phyloP scores from a whole-genome alignment of 2,888 invertebrate genomes.

The Phragmatobia fuliginosa region DNA sequence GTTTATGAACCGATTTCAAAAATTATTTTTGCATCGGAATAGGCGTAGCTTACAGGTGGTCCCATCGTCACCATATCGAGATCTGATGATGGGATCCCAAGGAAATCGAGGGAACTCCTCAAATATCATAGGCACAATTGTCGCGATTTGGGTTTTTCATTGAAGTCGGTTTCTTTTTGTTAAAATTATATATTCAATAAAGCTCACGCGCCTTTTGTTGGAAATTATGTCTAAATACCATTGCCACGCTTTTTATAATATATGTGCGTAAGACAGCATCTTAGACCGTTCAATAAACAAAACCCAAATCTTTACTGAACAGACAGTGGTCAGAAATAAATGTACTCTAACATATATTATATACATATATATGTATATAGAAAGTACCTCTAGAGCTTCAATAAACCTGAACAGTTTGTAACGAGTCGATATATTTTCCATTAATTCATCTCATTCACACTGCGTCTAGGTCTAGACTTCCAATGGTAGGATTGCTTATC shows the following conservation, averaged over 20 bases:
- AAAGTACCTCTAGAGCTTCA: conserved; percentile 34
- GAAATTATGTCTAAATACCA: no score
- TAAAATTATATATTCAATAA: no score
- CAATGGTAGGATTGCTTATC: conserved; percentile 75
- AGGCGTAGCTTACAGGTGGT: no score
- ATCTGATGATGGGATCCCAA: no score
- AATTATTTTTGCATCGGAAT: no score
- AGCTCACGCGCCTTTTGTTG: no score
- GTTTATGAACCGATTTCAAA: no score
- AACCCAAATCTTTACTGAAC: neutral
- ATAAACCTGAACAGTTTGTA: conserved; percentile 64
- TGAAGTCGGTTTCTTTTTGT: neutral
- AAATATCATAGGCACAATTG: no score
- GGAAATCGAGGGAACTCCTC: no score
- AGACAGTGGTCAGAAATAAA: neutral
- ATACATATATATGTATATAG: neutral
- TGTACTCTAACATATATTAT: neutral
- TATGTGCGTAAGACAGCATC: neutral
- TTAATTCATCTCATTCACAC: conserved; percentile 77
- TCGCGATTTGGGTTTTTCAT: no score
- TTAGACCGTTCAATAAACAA: neutral
- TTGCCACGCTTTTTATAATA: neutral
- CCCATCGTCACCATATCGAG: no score
- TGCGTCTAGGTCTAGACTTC: conserved; percentile 71
- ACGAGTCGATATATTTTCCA: conserved; percentile 69